These are phyloP conservation scores for Sebastolobus altivelis DNA, from an alignment of 2,797 vertebrate species.

Conservation along the genomic window DNA sequence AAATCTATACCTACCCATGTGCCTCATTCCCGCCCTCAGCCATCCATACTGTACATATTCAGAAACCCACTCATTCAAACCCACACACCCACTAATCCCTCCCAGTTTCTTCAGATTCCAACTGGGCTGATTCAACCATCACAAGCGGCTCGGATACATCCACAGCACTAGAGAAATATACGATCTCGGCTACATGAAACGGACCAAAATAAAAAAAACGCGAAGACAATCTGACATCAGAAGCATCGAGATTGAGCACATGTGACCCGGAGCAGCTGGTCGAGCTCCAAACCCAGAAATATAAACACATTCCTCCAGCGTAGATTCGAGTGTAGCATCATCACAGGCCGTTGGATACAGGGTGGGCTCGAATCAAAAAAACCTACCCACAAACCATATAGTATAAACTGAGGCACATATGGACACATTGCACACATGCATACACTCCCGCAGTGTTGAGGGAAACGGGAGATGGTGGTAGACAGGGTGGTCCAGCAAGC, in stretches of 20 bases:
- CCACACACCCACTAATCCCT: slow-evolving; percentile 73
- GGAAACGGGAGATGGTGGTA: slow-evolving; percentile 30
- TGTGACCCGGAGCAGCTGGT: slow-evolving; percentile 46
- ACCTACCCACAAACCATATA: slow-evolving; percentile 42
- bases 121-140: slow-evolving; percentile 33
- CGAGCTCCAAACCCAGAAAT: slow-evolving; percentile 52
- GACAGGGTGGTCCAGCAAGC: slow-evolving; percentile 42
- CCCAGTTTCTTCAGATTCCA: slow-evolving; percentile 76
- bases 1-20: slow-evolving; percentile 48
- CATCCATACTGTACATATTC: slow-evolving; percentile 59
- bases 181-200: slow-evolving; percentile 31
- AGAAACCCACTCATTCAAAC: slow-evolving; percentile 58
- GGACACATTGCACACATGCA: slow-evolving; percentile 23
- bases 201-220: background rate
- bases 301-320: slow-evolving; percentile 50
- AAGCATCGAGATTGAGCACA: slow-evolving; percentile 9
- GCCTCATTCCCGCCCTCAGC: slow-evolving; percentile 56
- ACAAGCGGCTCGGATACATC: slow-evolving; percentile 19
- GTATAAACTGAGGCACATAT: slow-evolving; percentile 37
- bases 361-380: slow-evolving; percentile 38
- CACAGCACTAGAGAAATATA: slow-evolving; percentile 20
- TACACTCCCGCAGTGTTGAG: slow-evolving; percentile 7
- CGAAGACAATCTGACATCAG: slow-evolving; percentile 44
- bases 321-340: slow-evolving; percentile 31
- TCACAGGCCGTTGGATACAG: slow-evolving; percentile 22